Evolutionary conservation across 2,797 vertebrate species (phyloP), one percentile per base, ranked within the genome.

Genomic region (Clarias platycephalus): DNA sequence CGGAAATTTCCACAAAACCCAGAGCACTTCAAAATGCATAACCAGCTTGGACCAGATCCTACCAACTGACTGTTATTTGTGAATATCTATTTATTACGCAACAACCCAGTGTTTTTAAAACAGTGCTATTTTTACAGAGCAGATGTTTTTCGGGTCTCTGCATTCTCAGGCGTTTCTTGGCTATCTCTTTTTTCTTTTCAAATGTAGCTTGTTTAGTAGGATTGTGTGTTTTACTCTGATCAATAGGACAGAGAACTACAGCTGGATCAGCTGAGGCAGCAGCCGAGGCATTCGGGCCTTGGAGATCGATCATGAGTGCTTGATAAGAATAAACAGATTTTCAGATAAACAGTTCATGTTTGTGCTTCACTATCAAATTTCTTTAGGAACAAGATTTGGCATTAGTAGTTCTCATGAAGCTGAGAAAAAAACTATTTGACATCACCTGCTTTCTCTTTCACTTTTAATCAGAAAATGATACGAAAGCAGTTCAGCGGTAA

Each of bases 71-170:
- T 86, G 66, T 84, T 86, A 80, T 86, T 80, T n/a, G n/a, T n/a
- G n/a, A n/a, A n/a, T n/a, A 83, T 62, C 77, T 58, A 34, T 60
- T 53, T n/a, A 44, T 89, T 87, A 85, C 34, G 22, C 28, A 85
- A 89, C 15, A 80, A 34, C 66, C n/a, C 37, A 5, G 15, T 86
- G 87, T 81, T 81, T 83, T 84, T 75, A 31, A 79, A 77, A 62
- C 62, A 72, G 81, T 87, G 86, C 72, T 83, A 78, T 83, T 88
- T 82, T 80, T 71, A 81, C 2, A 26, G 76, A 83, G 81, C 82
- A 84, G 75, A 84, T 84, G 82, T 84, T 89, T 89, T 77, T 76
- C 10, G 18, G 80, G 70, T 66, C 57, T 78, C 70, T 24, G 64
- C 8, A 3, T 81, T 87, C 84, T 81, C 86, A 87, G 37, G 3